A percentile compares a stretch with the other conserved stretches of the same genome.
These are phyloP conservation scores for Caenorhabditis sp. DNA, from an alignment of 2,888 invertebrate genomes.

Conservation along the genomic window DNA sequence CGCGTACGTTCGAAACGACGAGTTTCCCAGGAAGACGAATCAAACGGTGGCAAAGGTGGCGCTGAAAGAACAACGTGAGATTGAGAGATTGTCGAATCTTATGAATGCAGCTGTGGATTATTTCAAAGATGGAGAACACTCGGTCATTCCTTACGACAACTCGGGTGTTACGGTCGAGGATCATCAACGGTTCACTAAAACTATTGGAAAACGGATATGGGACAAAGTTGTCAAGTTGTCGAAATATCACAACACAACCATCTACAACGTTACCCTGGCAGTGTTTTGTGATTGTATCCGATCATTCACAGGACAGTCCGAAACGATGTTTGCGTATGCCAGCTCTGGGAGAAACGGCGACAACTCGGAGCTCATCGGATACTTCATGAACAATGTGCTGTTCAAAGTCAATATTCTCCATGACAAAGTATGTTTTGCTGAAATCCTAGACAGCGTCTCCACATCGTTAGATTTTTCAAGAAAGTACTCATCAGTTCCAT, in stretches of 20 bases:
- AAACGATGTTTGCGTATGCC: slow-evolving; percentile 65
- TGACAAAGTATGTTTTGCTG: too few relatives aligned
- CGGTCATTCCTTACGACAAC: slow-evolving; percentile 33
- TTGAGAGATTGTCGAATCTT: not conserved
- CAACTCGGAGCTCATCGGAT: slow-evolving; percentile 69
- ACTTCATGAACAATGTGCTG: slow-evolving; percentile 73
- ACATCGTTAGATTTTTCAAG: slow-evolving; percentile 37
- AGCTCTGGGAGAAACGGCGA: slow-evolving; percentile 67
- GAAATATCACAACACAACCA: slow-evolving; percentile 2
- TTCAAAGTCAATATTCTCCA: slow-evolving; percentile 13
- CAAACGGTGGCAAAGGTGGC: slow-evolving; percentile 24
- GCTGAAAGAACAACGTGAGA: not conserved
- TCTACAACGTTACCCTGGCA: slow-evolving; percentile 10
- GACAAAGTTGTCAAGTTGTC: not conserved
- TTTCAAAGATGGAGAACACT: slow-evolving; percentile 7
- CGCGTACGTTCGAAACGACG: not conserved
- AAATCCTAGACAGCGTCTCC: slow-evolving; percentile 33
- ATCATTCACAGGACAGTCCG: slow-evolving; percentile 10
- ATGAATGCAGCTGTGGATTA: slow-evolving; percentile 6
- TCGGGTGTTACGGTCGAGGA: not conserved
- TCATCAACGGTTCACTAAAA: slow-evolving; percentile 15
- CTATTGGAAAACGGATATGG: slow-evolving; percentile 23
- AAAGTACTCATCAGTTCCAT: slow-evolving; percentile 52
- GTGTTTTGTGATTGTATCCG: slow-evolving; percentile 31
- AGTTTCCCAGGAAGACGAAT: slow-evolving; percentile 14